Evolutionary conservation across 1,140 invertebrate genomes (phyloP), one percentile per base, ranked within the genome.

Genomic region (Eumeta japonica): DNA sequence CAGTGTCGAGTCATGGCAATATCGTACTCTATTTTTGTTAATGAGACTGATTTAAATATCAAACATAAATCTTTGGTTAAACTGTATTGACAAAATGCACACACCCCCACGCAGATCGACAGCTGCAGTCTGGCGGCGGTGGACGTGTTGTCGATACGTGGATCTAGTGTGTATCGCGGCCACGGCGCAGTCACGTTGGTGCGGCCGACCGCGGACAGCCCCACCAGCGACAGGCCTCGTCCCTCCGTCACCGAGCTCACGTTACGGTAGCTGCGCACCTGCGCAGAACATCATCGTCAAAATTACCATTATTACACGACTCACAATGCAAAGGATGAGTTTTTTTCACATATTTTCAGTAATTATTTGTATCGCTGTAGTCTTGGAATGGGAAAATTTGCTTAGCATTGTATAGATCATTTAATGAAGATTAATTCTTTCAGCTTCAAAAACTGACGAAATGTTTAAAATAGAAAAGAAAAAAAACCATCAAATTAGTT

Each of bases 101-200:
- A 59, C 75, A 89, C 87, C 84, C n/a, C 85, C 42, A 85, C 85
- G 55, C 93, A 97, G 43, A 94, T 81, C 10, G 90, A 91, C 1
- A 97, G 75, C 58, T 92, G 87, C 30, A 97, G 74, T 48, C 91
- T 86, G 60, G 93, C 83, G 7, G 81, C 76, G 48, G 90, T 88
- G 0, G 91, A 92, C 46, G 87, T 89, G 48, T 85, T 86, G 62
- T 93, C 89, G 2, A 95, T 83, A 44, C 93, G 85, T 9, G 91
- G 92, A 74, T 94, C 92, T 3, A 96, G 75, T 3, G 84, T 88
- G 64, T 94, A 97, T 12, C 92, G 76, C 1, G 93, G 92, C 83
- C 88, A 91, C 11, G 91, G 85, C 9, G 87, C 90, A 11, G 92
- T 93, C 3, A 94, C 90, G 63, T 93, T 92, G 18, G 92, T 81